Base-by-base conservation (phyloP, 2,113 vertebrate genomes). In the Gopherus flavomarginatus region DNA sequence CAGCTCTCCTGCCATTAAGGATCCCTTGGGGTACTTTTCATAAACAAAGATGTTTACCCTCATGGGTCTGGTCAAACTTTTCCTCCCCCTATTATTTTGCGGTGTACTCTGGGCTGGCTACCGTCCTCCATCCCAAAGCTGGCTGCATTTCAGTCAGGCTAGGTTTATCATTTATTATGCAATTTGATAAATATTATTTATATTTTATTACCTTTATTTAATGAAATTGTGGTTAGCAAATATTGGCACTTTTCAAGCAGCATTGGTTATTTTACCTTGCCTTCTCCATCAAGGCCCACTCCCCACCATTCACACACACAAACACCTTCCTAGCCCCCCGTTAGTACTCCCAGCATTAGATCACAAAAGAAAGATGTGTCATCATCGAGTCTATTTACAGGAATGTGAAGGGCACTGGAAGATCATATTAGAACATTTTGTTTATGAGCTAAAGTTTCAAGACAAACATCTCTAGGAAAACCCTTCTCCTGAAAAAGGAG, bases 281-380 rank as follows among this genome's bases (percentile, higher is more conserved):
- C 11, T 59, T 16, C 27, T n/a, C 10, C 4, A 53, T 49, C 62
- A 3, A 4, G 5, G 53, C 5, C 44, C 3, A 27, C 14, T 2
- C 21, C 0, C 14, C 56, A 29, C 81, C 69, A 50, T 59, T 38
- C 38, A 4, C 31, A 6, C 24, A 57, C 27, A 22, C 9, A 26
- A 59, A n/a, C 17, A 24, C 11, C 1, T 1, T 0, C 4, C 1
- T 24, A 42, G 50, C 78, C n/a, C n/a, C 19, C 19, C 62, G 2
- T 53, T 52, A 7, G 44, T 4, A 21, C 3, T 5, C 79, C 38
- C 69, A 35, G 53, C 26, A 1, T 1, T 54, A 22, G 85, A 42
- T 1, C 0, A 47, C 5, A 1, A n/a, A 77, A 2, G 62, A 27
- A 38, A 0, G 1, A 6, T 0, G 1, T 11, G 50, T 8, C 27